phyloP scores from a whole-genome alignment of 2,113 vertebrate genomes.

The Rhizomys pruinosus region DNA sequence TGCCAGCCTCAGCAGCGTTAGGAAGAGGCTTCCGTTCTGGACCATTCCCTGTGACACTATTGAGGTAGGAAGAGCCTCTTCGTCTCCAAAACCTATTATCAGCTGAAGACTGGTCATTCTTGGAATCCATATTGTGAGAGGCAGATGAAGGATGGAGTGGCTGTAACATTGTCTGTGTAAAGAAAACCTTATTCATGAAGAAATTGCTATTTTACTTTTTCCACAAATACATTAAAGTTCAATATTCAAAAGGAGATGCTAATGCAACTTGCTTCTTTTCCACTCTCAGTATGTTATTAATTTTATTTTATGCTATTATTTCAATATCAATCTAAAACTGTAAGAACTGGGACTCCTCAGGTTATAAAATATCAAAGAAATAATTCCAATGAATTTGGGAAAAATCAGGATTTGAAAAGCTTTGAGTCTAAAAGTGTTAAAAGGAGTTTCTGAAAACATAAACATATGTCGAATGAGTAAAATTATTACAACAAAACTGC shows the following conservation, averaged over 20 bases:
- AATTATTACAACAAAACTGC: not conserved
- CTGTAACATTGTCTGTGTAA: slow-evolving; percentile 71
- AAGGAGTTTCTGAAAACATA: slow-evolving; percentile 48
- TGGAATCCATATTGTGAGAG: slow-evolving; percentile 44
- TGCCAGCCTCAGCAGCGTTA: not conserved
- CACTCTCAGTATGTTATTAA: not conserved
- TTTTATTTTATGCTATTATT: slow-evolving; percentile 49
- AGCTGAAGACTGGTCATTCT: slow-evolving; percentile 27
- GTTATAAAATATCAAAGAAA: slow-evolving; percentile 12
- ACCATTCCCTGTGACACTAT: not conserved
- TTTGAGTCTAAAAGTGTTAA: not conserved
- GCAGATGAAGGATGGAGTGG: slow-evolving; percentile 50
- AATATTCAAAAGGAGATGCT: slow-evolving; percentile 20
- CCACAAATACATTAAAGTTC: not conserved
- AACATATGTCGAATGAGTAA: not conserved
- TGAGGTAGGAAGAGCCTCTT: slow-evolving; percentile 55
- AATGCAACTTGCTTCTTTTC: not conserved
- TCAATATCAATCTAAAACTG: not conserved
- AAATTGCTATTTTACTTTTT: slow-evolving; percentile 4
- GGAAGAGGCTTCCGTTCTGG: slow-evolving; percentile 42
- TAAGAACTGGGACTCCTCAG: not conserved
- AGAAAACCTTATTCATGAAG: slow-evolving; percentile 44
- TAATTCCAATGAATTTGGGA: not conserved
- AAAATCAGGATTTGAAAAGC: not conserved
- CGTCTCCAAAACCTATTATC: slow-evolving; percentile 27